Evolutionary conservation across 2,888 invertebrate species (phyloP).

Genomic region (Coleophora flavipennella): DNA sequence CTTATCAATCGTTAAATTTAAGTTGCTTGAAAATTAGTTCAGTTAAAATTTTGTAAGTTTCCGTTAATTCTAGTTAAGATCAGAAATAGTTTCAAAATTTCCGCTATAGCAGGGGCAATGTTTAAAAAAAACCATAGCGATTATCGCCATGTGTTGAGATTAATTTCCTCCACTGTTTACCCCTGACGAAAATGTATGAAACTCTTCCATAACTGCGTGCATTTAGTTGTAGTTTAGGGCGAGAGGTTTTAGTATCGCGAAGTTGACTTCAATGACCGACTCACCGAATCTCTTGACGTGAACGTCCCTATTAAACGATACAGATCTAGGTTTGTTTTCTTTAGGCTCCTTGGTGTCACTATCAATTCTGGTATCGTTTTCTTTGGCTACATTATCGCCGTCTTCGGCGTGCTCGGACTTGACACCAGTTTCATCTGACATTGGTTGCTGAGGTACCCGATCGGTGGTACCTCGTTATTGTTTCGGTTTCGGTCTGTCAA

Average conservation of each 20-base stretch:
- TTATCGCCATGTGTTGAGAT: no score
- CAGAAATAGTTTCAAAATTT: no score
- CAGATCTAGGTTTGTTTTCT: conserved; percentile 75
- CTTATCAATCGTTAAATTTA: no score
- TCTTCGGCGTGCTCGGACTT: conserved; percentile 53
- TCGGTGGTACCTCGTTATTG: conserved; percentile 40
- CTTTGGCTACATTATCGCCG: conserved; percentile 49
- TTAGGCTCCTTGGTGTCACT: conserved; percentile 54
- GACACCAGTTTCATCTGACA: conserved; percentile 59
- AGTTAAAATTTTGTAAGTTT: no score
- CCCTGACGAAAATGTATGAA: no score
- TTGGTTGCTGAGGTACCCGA: conserved; percentile 56
- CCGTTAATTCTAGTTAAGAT: no score
- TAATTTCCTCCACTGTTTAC: no score
- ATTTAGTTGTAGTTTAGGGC: neutral
- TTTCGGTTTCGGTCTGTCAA: conserved; percentile 29
- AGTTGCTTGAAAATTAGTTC: no score
- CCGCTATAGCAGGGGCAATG: no score
- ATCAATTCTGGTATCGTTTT: conserved; percentile 32
- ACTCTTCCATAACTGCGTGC: neutral
- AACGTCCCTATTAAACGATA: conserved; percentile 92
- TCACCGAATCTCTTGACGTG: conserved; percentile 92
- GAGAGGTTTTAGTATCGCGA: conserved; percentile 1
- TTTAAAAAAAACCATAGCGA: no score
- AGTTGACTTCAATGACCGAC: conserved; percentile 36